Conservation (phyloP, 2,888 invertebrate species). For the Luperina testacea region DNA sequence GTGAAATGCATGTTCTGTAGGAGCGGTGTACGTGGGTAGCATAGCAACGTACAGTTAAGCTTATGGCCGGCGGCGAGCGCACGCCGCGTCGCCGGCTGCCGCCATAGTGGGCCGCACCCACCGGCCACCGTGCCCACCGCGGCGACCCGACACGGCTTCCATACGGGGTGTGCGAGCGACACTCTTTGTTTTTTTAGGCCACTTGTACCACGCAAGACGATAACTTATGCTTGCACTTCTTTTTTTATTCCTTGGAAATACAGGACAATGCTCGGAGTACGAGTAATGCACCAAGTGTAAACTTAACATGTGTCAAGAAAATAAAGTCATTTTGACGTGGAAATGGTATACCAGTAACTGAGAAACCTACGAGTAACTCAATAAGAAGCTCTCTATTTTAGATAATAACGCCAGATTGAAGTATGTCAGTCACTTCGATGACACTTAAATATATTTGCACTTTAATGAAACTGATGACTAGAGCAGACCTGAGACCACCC, state of each 20-base stretch:
- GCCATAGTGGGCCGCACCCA: constrained; percentile 68
- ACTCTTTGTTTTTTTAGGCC: constrained; percentile 66
- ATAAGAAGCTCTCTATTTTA: not conserved
- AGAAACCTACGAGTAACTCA: constrained; percentile 1
- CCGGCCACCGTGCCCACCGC: constrained; percentile 68
- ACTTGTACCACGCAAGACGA: constrained; percentile 64
- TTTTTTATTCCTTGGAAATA: constrained; percentile 47
- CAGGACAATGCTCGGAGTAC: constrained; percentile 18
- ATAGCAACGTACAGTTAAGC: constrained; percentile 67
- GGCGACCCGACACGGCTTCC: constrained; percentile 61
- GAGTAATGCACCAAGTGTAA: constrained; percentile 11
- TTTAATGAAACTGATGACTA: constrained; percentile 40
- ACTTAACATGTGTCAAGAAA: not conserved
- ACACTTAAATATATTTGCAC: constrained; percentile 28
- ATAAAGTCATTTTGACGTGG: constrained; percentile 5
- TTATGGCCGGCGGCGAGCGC: constrained; percentile 61
- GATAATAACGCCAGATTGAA: not conserved
- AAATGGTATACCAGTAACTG: constrained; percentile 5
- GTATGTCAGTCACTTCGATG: not conserved
- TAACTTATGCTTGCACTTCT: constrained; percentile 61
- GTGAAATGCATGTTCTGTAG: constrained; percentile 67
- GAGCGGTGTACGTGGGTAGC: constrained; percentile 63
- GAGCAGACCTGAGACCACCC: constrained; percentile 52
- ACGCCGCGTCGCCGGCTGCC: constrained; percentile 46
- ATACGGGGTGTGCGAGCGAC: constrained; percentile 67